These are phyloP conservation scores for Riptortus pedestris DNA, from an alignment of 1,140 invertebrate genomes.

Conservation along the genomic window DNA sequence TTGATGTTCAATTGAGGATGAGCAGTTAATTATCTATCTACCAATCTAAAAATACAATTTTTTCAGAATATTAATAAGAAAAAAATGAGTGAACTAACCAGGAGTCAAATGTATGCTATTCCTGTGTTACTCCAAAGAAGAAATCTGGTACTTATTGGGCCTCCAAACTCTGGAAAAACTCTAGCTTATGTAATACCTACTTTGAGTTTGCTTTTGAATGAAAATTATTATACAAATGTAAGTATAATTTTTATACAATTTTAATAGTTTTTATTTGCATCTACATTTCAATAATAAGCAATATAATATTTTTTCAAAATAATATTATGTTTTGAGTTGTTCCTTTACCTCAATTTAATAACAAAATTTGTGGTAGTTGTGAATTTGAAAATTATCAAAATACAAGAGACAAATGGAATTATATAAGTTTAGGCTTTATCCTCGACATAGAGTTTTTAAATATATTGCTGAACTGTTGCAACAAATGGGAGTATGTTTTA, in stretches of 20 bases:
- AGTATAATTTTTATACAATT: background rate
- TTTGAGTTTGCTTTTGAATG: constrained; percentile 4
- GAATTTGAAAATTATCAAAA: too few relatives aligned
- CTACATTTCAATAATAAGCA: background rate
- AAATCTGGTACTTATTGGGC: constrained; percentile 13
- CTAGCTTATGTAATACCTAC: constrained; percentile 4
- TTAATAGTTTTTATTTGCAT: background rate
- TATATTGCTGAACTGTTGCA: too few relatives aligned
- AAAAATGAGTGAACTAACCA: background rate
- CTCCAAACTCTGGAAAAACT: constrained; percentile 11
- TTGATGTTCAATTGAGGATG: too few relatives aligned
- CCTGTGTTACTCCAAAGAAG: background rate
- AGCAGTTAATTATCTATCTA: too few relatives aligned
- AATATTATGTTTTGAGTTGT: background rate
- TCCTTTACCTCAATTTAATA: too few relatives aligned
- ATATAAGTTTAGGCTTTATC: background rate
- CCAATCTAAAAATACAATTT: background rate
- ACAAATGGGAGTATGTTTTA: too few relatives aligned
- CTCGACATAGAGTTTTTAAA: background rate
- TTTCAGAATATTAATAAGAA: constrained; percentile 11
- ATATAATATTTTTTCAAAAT: background rate
- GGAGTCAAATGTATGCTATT: constrained; percentile 6
- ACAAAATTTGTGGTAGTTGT: too few relatives aligned
- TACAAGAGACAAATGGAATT: background rate
- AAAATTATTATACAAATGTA: background rate